Conservation (phyloP, 1,140 invertebrate genomes). For the Phenacoccus solenopsis region DNA sequence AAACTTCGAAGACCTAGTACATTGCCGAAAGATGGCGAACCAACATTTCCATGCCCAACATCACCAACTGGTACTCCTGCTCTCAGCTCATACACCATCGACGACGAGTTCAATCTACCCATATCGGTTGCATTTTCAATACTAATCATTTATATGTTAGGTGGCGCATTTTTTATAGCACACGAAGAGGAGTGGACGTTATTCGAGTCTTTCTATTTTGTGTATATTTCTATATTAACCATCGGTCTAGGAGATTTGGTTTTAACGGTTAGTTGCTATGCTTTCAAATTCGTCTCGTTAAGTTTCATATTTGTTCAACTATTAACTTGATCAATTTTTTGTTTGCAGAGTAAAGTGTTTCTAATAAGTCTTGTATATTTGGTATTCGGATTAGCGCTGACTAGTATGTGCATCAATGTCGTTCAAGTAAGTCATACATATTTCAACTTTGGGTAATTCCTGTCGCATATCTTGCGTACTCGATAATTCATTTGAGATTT, state of each 20-base stretch:
- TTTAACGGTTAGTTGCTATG: slow-evolving; percentile 48
- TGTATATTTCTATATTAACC: slow-evolving; percentile 88
- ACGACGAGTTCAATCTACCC: slow-evolving; percentile 88
- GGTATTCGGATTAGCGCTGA: slow-evolving; percentile 83
- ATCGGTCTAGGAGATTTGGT: slow-evolving; percentile 84
- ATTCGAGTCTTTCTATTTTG: slow-evolving; percentile 85
- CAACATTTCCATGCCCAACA: slow-evolving; percentile 9
- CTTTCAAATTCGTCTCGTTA: too few species aligned
- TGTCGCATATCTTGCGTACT: too few species aligned
- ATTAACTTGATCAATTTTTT: too few species aligned
- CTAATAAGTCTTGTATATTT: slow-evolving; percentile 89
- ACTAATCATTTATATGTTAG: slow-evolving; percentile 67
- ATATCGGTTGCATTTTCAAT: slow-evolving; percentile 72
- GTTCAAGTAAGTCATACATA: slow-evolving; percentile 68
- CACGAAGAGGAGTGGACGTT: slow-evolving; percentile 69
- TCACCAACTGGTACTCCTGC: slow-evolving; percentile 50
- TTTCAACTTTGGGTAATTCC: too few species aligned
- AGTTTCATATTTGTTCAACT: too few species aligned
- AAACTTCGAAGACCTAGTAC: slow-evolving; percentile 56
- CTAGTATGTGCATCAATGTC: slow-evolving; percentile 94
- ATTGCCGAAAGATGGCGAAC: slow-evolving; percentile 39
- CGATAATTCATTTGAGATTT: too few species aligned
- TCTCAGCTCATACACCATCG: slow-evolving; percentile 54
- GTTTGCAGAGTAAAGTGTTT: slow-evolving; percentile 60
- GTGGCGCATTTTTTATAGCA: slow-evolving; percentile 64